phyloP scores from a whole-genome alignment of 2,888 invertebrate genomes.

The Conops quadrifasciatus region DNA sequence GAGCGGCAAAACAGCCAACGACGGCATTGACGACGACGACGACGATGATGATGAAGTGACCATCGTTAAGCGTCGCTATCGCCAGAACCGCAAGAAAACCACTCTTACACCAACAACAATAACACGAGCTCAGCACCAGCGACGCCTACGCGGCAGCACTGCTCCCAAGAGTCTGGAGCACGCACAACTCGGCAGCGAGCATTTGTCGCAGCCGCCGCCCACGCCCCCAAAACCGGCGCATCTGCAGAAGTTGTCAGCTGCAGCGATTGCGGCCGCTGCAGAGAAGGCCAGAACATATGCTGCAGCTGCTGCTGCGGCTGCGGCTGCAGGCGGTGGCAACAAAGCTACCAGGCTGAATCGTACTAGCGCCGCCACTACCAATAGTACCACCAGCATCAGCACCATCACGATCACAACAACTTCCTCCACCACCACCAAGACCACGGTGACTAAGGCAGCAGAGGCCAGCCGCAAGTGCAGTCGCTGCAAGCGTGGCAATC shows the following conservation, averaged over 20 bases:
- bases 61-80: conserved; percentile 59
- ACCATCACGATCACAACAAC: background rate
- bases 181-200: conserved; percentile 30
- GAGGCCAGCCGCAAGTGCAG: conserved; percentile 53
- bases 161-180: conserved; percentile 57
- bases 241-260: conserved; percentile 15
- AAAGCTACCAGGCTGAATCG: conserved; percentile 37
- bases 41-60: conserved; percentile 52
- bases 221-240: conserved; percentile 24
- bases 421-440: conserved; percentile 34
- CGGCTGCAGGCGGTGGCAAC: conserved; percentile 37
- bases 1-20: conserved; percentile 48
- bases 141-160: conserved; percentile 49
- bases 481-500: conserved; percentile 62
- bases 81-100: conserved; percentile 58
- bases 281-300: conserved; percentile 20
- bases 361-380: conserved; percentile 42
- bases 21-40: conserved; percentile 50
- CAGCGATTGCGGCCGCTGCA: conserved; percentile 21
- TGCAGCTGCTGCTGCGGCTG: conserved; percentile 21
- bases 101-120: conserved; percentile 43
- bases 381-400: conserved; percentile 24
- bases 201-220: conserved; percentile 17
- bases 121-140: conserved; percentile 54
- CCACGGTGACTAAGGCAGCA: conserved; percentile 20